Evolutionary conservation across 2,888 invertebrate species (phyloP), one percentile per base, ranked within the genome.

Genomic region (Sycophila texana): DNA sequence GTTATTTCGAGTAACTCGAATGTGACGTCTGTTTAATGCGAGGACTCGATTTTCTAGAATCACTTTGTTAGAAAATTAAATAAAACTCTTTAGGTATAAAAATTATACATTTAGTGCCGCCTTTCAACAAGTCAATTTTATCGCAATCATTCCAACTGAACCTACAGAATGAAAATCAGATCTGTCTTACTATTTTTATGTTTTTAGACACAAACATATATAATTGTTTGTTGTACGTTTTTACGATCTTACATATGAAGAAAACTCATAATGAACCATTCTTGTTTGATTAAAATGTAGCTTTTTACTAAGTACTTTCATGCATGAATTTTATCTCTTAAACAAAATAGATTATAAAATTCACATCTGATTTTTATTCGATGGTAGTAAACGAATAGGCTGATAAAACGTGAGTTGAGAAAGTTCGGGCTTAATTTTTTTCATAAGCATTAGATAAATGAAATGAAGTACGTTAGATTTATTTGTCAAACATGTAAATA

Each of bases 61-160:
- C 66, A 51, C 60, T 65, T 77, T 47, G 14, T 77, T 81, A 81
- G 77, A 49, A 71, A 81, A 81, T 81, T 74, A 16, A 65, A 77
- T 75, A 30, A 77, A 77, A 22, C 18, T 80, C 74, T 58, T 74
- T 77, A 76, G 74, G 83, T 84, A 84, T 83, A 83, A 73, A 84
- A 82, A 85, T 84, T 84, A 78, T 83, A 79, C 84, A 73, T 77
- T 73, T 20, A 65, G 39, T 73, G 65, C 79, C 70, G 74, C 70
- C 79, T 81, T 79, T 81, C 74, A 39, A 78, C 70, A 76, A 68
- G 66, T 81, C 76, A 76, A 79, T 79, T 81, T 74, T 78, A 78
- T 78, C 66, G 63, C 63, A 53, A 81, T 81, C 78, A 81, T 81
- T 78, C 74, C 78, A 78, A 72, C 72, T 73, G 71, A 49, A 67